Evolutionary conservation across 2,797 vertebrate genomes (phyloP).

Genomic region (Lagodon rhomboides): DNA sequence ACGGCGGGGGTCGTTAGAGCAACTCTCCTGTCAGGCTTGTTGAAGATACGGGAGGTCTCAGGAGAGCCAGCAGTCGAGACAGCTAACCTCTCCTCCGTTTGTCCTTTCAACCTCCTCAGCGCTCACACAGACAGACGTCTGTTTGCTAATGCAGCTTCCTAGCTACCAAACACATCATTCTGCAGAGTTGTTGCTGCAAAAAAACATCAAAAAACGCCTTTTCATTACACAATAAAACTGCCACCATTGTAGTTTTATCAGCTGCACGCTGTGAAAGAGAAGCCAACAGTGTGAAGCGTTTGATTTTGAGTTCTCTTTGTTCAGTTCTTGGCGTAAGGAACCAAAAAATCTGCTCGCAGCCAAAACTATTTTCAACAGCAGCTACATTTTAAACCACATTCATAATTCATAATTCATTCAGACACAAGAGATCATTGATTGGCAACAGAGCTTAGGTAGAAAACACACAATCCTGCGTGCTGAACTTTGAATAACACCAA

Average conservation of each 20-base stretch:
- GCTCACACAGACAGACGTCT: not conserved
- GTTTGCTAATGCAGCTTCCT: not conserved
- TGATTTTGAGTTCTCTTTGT: not conserved
- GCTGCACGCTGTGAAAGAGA: not conserved
- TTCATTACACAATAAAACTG: not conserved
- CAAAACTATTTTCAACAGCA: not conserved
- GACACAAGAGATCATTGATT: too few species aligned
- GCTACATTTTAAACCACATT: not conserved
- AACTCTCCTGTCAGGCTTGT: constrained; percentile 55
- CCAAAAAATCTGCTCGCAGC: not conserved
- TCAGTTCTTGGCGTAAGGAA: not conserved
- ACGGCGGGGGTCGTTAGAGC: constrained; percentile 34
- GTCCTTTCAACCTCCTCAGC: constrained; percentile 35
- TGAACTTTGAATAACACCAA: too few species aligned
- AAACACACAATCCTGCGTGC: not conserved
- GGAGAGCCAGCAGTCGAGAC: constrained; percentile 37
- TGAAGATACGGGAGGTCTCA: constrained; percentile 53
- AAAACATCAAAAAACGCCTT: not conserved
- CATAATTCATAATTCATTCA: not conserved
- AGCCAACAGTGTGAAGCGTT: not conserved
- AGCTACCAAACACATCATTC: too few species aligned
- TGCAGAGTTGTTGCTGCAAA: not conserved
- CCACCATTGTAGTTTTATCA: not conserved
- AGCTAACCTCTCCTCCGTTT: constrained; percentile 22
- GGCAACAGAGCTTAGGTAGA: too few species aligned